Evolutionary conservation across 2,797 vertebrate species (phyloP).

Genomic region (Bucorvus abyssinicus): DNA sequence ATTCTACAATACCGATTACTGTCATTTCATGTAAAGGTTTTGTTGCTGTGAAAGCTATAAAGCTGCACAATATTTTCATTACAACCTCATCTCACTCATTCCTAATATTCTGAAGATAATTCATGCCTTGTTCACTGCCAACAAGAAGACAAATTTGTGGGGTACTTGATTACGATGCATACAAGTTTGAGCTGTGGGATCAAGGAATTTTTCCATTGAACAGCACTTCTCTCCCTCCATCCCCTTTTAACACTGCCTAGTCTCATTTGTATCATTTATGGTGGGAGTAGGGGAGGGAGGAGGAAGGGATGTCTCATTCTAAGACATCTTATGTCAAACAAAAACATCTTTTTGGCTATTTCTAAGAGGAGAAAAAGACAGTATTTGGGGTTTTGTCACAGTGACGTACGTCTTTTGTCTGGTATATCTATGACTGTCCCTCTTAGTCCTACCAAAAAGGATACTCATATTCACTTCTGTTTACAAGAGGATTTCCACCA

Average conservation of each 20-base stretch:
- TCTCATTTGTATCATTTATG: not conserved
- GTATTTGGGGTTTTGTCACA: not conserved
- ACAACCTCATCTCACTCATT: not conserved
- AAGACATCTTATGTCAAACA: not conserved
- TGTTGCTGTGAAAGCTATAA: constrained; percentile 22
- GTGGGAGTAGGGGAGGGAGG: not conserved
- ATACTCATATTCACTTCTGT: not conserved
- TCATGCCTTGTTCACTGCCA: not conserved
- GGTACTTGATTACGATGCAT: not conserved
- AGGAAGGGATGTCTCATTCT: not conserved
- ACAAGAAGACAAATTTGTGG: not conserved
- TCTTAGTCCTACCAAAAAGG: not conserved
- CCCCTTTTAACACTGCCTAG: not conserved
- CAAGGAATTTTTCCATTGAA: not conserved
- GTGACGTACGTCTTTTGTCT: not conserved
- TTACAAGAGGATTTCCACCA: not conserved
- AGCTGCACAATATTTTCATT: constrained; percentile 35
- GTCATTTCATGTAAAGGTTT: constrained; percentile 44
- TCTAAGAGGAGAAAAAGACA: not conserved
- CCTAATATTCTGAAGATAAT: constrained; percentile 53
- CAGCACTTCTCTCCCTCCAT: not conserved
- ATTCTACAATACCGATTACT: constrained; percentile 27
- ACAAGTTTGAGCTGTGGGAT: not conserved
- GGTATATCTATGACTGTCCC: not conserved
- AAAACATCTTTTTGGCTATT: not conserved